Evolutionary conservation across 2,797 vertebrate species (phyloP).

Genomic region (Lacerta agilis): DNA sequence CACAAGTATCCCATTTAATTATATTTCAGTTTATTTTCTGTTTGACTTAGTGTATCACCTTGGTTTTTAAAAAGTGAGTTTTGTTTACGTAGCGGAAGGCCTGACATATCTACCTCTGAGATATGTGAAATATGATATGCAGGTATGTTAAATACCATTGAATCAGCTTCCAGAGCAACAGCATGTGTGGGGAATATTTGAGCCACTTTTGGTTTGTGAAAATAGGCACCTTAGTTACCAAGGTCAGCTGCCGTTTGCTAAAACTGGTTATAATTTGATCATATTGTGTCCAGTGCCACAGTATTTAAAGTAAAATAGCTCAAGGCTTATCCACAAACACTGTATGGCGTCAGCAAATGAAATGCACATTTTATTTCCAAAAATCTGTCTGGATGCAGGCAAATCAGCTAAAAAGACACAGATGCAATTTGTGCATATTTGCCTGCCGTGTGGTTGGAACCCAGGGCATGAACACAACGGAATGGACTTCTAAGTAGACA

Average conservation of each 20-base stretch:
- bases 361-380: neutral
- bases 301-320: neutral
- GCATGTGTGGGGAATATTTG: neutral
- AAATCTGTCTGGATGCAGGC: neutral
- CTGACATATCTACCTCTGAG: neutral
- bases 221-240: neutral
- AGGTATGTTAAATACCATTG: neutral
- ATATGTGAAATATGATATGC: neutral
- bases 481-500: neutral
- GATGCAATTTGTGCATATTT: too few relatives aligned
- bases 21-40: neutral
- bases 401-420: neutral
- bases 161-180: neutral
- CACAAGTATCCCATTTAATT: neutral
- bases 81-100: neutral
- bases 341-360: neutral
- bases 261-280: neutral
- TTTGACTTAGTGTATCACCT: fast-evolving
- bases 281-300: neutral
- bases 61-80: slow-evolving; percentile 3
- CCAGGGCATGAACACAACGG: neutral
- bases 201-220: slow-evolving; percentile 16
- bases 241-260: neutral
- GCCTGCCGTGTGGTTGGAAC: too few relatives aligned
- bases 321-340: neutral